Base-by-base conservation (phyloP, 2,797 vertebrate species). In the Syngnathus rostellatus region DNA sequence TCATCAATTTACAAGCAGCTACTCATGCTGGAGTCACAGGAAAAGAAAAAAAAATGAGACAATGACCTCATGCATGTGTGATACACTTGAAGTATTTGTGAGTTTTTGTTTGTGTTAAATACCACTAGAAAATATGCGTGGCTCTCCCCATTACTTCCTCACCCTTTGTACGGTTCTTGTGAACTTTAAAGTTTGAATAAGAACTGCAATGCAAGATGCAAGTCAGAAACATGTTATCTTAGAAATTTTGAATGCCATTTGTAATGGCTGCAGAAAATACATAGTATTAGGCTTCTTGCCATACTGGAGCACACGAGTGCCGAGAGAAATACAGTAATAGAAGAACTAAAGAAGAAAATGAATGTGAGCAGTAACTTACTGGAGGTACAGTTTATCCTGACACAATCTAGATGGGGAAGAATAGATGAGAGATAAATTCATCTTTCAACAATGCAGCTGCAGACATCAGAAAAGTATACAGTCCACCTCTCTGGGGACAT, bases 361-460 rank as follows among this genome's bases (percentile, higher is more conserved):
- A 93, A 95, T 91, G 92, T 92, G 93, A 98, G 95, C 94, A 92
- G 92, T 91, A 90, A 99, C 97, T 98, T 98, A 99, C 97, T 98
- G 93, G 94, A 92, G 90, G 97, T 94, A 98, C 97, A 99, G 96
- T 98, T 98, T 92, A 96, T 99, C 96, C 94, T 98, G 94, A 96
- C 93, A 99, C 97, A 99, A 95, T 99, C 97, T 99, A 98, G 95
- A 98, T 93, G 94, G 97, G 95, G 94, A 92, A 98, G 94, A 99
- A 98, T 97, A 98, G 94, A 98, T 96, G 94, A 97, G 94, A 98
- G 96, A 95, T 98, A 96, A 95, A 95, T 98, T 94, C 93, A 98
- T 95, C 94, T 97, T 99, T 98, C 97, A 98, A 98, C 87, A 94
- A 94, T 94, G 94, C 83, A 95, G 93, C 97, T 98, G 97, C 96